phyloP scores from a whole-genome alignment of 2,888 invertebrate species.

The Agonopterix heracliana region DNA sequence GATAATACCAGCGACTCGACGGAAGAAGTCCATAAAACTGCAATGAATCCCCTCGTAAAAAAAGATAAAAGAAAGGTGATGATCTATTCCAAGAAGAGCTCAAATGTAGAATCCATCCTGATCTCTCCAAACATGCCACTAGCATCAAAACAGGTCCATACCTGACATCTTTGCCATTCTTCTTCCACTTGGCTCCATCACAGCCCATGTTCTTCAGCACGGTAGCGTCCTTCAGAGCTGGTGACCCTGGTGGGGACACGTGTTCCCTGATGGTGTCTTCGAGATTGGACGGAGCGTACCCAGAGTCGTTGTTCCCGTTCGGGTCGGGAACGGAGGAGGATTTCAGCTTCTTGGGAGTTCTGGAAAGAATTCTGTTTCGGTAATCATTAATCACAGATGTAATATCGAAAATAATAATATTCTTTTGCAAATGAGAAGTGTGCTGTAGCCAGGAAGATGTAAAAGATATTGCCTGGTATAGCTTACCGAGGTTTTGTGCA shows the following conservation, averaged over 20 bases:
- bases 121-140: too few relatives aligned
- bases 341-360: conserved; percentile 46
- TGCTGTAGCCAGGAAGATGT: too few relatives aligned
- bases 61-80: too few relatives aligned
- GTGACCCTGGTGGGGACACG: conserved; percentile 71
- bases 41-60: too few relatives aligned
- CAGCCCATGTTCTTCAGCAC: conserved; percentile 51
- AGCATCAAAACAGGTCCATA: conserved; percentile 15
- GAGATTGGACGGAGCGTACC: conserved; percentile 82
- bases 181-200: conserved; percentile 45
- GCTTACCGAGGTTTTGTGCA: too few relatives aligned
- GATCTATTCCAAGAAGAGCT: too few relatives aligned
- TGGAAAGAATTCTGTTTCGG: conserved; percentile 14
- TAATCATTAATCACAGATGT: not conserved
- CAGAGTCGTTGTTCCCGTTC: conserved; percentile 90
- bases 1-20: too few relatives aligned
- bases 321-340: conserved; percentile 78
- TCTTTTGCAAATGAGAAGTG: too few relatives aligned
- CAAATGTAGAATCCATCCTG: too few relatives aligned
- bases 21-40: too few relatives aligned
- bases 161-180: conserved; percentile 67
- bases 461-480: too few relatives aligned
- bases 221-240: conserved; percentile 61
- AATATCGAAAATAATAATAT: not conserved
- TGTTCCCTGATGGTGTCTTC: conserved; percentile 76